Evolutionary conservation across 2,113 vertebrate genomes (phyloP).

Genomic region (Taxidea taxus): DNA sequence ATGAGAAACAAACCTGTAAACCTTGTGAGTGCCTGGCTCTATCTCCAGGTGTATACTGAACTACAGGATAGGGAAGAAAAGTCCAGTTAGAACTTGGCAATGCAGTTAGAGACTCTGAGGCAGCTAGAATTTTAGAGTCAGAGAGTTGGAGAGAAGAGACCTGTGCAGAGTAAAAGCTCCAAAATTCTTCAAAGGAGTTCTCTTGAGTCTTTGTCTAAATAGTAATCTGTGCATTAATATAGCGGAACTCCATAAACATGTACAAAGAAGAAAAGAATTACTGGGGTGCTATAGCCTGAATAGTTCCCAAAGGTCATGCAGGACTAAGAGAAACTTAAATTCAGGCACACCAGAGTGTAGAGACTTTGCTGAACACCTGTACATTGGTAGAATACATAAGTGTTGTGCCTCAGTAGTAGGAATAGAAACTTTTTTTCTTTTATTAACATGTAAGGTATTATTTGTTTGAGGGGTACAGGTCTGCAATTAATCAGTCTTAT

Average conservation of each 20-base stretch:
- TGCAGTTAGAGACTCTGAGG: neutral
- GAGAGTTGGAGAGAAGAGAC: neutral
- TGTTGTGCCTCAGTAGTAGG: neutral
- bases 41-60: neutral
- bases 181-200: neutral
- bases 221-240: neutral
- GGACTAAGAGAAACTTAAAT: neutral
- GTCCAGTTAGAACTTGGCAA: neutral
- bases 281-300: neutral
- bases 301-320: neutral
- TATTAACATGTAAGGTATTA: too few species aligned
- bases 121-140: neutral
- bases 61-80: neutral
- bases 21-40: neutral
- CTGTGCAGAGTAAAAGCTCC: neutral
- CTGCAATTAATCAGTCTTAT: too few species aligned
- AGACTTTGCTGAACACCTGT: neutral
- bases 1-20: neutral
- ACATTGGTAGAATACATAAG: neutral
- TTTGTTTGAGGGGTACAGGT: too few species aligned
- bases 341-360: neutral
- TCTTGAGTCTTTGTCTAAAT: neutral
- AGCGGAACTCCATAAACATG: neutral
- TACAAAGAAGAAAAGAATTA: neutral
- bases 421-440: neutral